Evolutionary conservation across 2,888 invertebrate species (phyloP), one percentile per base, ranked within the genome.

Genomic region (Leptodirus hochenwartii): DNA sequence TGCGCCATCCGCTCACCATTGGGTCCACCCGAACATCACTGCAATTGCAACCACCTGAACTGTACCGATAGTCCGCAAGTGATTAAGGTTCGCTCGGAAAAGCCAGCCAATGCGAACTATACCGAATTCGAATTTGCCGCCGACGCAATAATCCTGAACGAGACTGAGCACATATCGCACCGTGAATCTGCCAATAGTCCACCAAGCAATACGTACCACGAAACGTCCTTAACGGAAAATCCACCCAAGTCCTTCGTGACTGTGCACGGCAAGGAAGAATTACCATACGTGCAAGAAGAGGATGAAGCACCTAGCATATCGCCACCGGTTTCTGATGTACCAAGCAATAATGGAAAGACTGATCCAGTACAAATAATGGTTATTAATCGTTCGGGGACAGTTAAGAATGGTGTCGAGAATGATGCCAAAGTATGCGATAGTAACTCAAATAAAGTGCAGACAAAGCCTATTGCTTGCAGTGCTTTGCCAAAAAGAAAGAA

Each of bases 191-290:
- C 55, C 2, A 33, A 42, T 6, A 46, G 45, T 34, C 51, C 49
- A 17, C 45, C 48, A 3, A 53, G 53, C 34, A 49, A 51, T 42
- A 52, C 53, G 36, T 46, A 47, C 4, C 25, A 39, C 15, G 41
- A 41, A 10, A 40, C 43, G 3, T 37, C 33, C 5, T 37, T 43
- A 34, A 50, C 50, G 22, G 47, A 63, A 61, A 61, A 59, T 58
- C 58, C 58, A 54, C n/a, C n/a, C n/a, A n/a, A n/a, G n/a, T n/a
- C n/a, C n/a, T 54, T 47, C 61, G 59, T 66, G 13, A 62, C 59
- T 14, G 71, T 70, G 16, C 66, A 73, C 40, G 77, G 76, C 9
- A 69, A 66, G 46, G 78, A 77, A 49, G 79, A 78, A 54, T 51
- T 75, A 40, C 75, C 77, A 1, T 62, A 64, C 31, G 50, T 49